Evolutionary conservation across 2,113 vertebrate species (phyloP).

Genomic region (Cyphomyrus plagiostoma): DNA sequence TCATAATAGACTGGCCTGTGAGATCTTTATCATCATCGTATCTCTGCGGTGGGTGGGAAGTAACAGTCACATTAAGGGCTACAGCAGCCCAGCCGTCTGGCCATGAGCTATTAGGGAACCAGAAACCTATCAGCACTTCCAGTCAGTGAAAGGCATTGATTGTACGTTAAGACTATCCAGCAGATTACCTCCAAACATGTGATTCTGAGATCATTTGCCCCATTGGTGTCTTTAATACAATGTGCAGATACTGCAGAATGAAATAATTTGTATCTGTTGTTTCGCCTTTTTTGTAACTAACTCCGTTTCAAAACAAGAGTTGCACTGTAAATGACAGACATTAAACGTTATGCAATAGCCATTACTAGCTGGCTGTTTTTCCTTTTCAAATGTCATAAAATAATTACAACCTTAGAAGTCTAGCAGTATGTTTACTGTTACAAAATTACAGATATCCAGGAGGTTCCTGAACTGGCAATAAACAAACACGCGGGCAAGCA

Average conservation of each 20-base stretch:
- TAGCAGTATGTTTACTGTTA: not conserved
- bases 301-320: not conserved
- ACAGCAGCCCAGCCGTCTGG: not conserved
- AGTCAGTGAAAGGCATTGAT: conserved; percentile 2
- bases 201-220: not conserved
- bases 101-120: conserved; percentile 10
- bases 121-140: not conserved
- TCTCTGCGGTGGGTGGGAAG: not conserved
- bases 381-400: not conserved
- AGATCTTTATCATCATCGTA: conserved; percentile 21
- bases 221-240: not conserved
- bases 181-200: not conserved
- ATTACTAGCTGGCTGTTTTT: not conserved
- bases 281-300: not conserved
- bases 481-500: not conserved
- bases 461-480: not conserved
- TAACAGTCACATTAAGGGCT: conserved; percentile 3
- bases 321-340: not conserved
- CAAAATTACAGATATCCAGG: not conserved
- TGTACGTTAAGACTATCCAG: not conserved
- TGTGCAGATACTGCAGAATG: not conserved
- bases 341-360: not conserved
- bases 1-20: conserved; percentile 21
- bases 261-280: not conserved
- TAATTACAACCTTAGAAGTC: not conserved